phyloP scores from a whole-genome alignment of 2,797 vertebrate genomes.

The Pangasius djambal region DNA sequence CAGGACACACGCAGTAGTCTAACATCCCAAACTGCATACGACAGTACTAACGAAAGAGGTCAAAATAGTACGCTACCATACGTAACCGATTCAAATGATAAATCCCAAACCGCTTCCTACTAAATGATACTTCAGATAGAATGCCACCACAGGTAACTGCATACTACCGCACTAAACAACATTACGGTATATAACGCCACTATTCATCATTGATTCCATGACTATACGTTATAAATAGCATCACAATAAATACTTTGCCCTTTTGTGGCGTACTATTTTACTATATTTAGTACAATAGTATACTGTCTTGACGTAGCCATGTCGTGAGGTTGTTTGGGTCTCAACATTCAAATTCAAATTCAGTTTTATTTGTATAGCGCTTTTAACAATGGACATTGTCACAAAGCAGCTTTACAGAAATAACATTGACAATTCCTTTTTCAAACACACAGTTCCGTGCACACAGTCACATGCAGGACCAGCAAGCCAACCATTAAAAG shows the following conservation, averaged over 20 bases:
- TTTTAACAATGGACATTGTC: too few relatives aligned
- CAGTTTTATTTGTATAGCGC: too few relatives aligned
- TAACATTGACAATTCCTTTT: neutral
- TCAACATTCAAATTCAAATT: too few relatives aligned
- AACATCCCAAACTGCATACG: neutral
- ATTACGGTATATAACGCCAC: too few relatives aligned
- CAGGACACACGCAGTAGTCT: neutral
- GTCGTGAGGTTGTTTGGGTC: neutral
- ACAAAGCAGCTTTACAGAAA: too few relatives aligned
- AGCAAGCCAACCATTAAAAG: neutral
- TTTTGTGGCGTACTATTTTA: neutral
- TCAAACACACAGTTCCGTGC: neutral
- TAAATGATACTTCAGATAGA: neutral
- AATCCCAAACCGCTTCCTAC: neutral
- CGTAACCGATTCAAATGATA: neutral
- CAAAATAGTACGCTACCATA: neutral
- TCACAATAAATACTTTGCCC: neutral
- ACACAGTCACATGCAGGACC: neutral
- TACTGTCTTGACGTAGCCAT: neutral
- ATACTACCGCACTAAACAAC: neutral
- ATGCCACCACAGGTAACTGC: neutral
- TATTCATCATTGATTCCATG: neutral
- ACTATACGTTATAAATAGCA: neutral
- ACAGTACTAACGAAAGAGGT: neutral
- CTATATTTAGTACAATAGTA: neutral